Evolutionary conservation across 2,797 vertebrate genomes (phyloP).

Genomic region (Diplodus sargus): DNA sequence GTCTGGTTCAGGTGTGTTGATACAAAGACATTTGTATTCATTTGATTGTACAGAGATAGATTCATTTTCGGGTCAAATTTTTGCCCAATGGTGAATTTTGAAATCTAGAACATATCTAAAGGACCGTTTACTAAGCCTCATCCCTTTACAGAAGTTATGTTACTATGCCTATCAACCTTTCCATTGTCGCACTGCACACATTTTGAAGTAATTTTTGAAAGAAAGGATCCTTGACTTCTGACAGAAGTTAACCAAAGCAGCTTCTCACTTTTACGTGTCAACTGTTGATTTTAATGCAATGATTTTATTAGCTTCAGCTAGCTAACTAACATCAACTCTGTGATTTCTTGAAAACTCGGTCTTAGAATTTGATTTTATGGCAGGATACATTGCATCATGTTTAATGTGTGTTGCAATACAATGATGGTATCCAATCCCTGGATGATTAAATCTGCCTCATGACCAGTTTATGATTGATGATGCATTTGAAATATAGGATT

Average conservation of each 20-base stretch:
- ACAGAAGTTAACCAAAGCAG: not conserved
- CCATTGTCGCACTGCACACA: not conserved
- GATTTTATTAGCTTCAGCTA: not conserved
- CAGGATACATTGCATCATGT: not conserved
- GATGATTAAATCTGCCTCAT: not conserved
- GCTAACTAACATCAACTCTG: not conserved
- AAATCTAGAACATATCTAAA: not conserved
- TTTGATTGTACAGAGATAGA: not conserved
- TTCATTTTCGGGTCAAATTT: not conserved
- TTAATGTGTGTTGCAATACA: not conserved
- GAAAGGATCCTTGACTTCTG: not conserved
- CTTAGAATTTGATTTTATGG: slow-evolving; percentile 1
- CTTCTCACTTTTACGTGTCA: not conserved
- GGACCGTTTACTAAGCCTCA: slow-evolving; percentile 7
- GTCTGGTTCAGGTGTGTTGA: slow-evolving; percentile 17
- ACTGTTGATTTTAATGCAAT: not conserved
- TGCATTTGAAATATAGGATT: not conserved
- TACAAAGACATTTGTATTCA: not conserved
- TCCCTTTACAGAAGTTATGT: not conserved
- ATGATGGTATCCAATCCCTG: not conserved
- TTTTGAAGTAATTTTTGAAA: not conserved
- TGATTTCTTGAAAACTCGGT: not conserved
- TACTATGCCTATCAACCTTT: not conserved
- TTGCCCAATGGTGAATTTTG: not conserved
- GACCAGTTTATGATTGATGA: not conserved